Percentiles rank a stretch among this genome's conserved stretches.
Conservation (phyloP, 2,888 invertebrate genomes). For the Blastobasis lacticolella region DNA sequence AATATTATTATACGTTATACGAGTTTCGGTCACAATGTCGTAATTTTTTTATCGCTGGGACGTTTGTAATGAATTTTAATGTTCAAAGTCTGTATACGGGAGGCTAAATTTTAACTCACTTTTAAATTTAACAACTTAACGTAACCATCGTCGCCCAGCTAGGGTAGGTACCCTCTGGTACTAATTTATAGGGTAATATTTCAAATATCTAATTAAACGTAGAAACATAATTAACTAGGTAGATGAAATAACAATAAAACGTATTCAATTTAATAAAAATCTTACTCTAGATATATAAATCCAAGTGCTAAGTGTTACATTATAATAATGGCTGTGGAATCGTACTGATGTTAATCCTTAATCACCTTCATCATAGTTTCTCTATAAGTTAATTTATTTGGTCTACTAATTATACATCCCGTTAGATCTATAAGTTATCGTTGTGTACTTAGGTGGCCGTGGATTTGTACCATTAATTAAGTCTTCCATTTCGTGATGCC, state of each 20-base stretch:
- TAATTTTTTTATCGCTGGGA: not conserved
- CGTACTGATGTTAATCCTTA: slow-evolving; percentile 63
- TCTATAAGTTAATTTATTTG: slow-evolving; percentile 37
- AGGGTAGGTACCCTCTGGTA: slow-evolving; percentile 10
- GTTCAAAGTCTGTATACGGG: slow-evolving; percentile 47
- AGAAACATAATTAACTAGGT: slow-evolving; percentile 23
- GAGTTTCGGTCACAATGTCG: no score
- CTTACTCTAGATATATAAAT: slow-evolving; percentile 40
- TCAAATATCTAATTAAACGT: slow-evolving; percentile 22
- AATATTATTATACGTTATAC: no score
- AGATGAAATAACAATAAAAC: slow-evolving; percentile 30
- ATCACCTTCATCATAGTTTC: slow-evolving; percentile 44
- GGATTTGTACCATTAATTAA: slow-evolving; percentile 62
- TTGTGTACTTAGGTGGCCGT: slow-evolving; percentile 38
- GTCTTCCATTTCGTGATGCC: slow-evolving; percentile 62
- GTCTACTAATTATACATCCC: slow-evolving; percentile 37
- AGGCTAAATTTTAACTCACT: slow-evolving; percentile 18
- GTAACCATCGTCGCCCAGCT: slow-evolving; percentile 9
- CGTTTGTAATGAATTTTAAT: slow-evolving; percentile 15
- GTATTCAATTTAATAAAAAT: slow-evolving; percentile 37
- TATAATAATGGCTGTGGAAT: slow-evolving; percentile 71
- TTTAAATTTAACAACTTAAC: slow-evolving; percentile 10
- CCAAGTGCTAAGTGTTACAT: slow-evolving; percentile 63
- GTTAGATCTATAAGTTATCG: slow-evolving; percentile 37
- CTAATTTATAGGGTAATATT: slow-evolving; percentile 15